Base-by-base conservation (phyloP, 2,113 vertebrate species). In the Arenaria interpres region DNA sequence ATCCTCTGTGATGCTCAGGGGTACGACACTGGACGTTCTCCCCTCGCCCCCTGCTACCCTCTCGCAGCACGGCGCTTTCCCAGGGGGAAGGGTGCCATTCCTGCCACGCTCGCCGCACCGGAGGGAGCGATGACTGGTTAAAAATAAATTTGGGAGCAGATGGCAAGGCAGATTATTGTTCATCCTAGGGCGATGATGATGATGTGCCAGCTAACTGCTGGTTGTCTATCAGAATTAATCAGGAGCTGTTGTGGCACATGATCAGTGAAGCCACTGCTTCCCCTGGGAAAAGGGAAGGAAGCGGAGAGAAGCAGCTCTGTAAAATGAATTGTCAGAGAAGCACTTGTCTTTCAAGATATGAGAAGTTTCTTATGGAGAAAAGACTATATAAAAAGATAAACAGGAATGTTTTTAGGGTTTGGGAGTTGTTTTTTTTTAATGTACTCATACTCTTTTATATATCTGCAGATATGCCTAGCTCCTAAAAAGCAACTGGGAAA, bases 111-210 rank as follows among this genome's bases (percentile, higher is more conserved):
- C 3, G 2, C 48, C 0, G 0, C 85, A 54, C 66, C 43, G 76
- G 51, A 90, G 90, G 81, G 91, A 95, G 64, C 48, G 3, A 76
- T 73, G 84, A 53, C 94, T 95, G 90, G 57, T 97, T 97, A 93
- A 98, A 98, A 95, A 97, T 97, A 97, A 97, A 96, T 92, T 83
- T 76, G 87, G 93, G 97, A 97, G 93, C 97, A 98, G 98, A 98
- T 98, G 98, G 97, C 9, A 11, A 56, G 90, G 90, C 82, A 92
- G 84, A 90, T 93, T 96, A 96, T 95, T 94, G 80, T 93, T 91
- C 94, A 88, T 91, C 96, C 91, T 95, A 59, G 91, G 93, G 91
- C 60, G 4, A 89, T 79, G 91, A 83, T 94, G 93, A 94, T 95
- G 92, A 85, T 95, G 89, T 92, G 96, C 90, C 92, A 95, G 92